A percentile compares a stretch with the other conserved stretches of the same genome.
phyloP scores from a whole-genome alignment of 2,113 vertebrate genomes.

The Paracanthobrama guichenoti region DNA sequence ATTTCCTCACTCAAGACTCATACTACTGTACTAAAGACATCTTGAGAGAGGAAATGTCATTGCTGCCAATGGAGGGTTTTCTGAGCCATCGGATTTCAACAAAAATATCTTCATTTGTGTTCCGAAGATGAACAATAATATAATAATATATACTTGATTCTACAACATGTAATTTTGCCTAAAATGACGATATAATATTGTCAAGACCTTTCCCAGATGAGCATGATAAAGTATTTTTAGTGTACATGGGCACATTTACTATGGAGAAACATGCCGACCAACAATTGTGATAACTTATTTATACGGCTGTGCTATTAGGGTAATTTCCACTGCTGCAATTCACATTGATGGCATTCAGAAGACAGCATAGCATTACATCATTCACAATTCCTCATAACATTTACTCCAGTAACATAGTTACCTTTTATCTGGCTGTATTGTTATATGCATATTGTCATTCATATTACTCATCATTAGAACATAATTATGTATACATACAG shows the following conservation, averaged over 20 bases:
- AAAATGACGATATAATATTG: background rate
- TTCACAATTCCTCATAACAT: background rate
- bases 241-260: background rate
- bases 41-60: no score
- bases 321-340: background rate
- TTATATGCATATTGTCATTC: background rate
- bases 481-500: background rate
- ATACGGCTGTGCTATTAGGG: background rate
- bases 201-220: background rate
- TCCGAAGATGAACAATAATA: no score
- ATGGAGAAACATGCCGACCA: background rate
- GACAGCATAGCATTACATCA: background rate
- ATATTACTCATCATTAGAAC: background rate
- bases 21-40: no score
- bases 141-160: background rate
- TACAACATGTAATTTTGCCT: background rate
- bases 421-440: background rate
- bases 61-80: no score
- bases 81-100: no score
- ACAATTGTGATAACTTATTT: background rate
- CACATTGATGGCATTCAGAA: background rate
- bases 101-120: no score
- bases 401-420: background rate
- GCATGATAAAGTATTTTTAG: background rate
- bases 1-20: no score